phyloP scores from a whole-genome alignment of 2,888 invertebrate species.

The Homarus gammarus region DNA sequence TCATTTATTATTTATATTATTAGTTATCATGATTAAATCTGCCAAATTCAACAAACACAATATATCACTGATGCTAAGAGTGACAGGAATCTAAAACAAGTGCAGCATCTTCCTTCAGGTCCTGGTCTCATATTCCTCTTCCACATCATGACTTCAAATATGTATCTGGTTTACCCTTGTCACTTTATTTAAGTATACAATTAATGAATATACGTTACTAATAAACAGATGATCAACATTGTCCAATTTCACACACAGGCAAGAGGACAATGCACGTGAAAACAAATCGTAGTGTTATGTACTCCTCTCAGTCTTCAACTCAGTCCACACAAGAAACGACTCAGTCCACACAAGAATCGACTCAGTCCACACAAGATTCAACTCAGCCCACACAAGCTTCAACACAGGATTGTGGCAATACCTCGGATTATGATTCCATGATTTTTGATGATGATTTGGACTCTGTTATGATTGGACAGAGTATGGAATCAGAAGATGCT shows the following conservation, averaged over 20 bases:
- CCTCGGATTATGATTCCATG: conserved; percentile 11
- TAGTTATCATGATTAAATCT: too few species aligned
- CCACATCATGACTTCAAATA: too few species aligned
- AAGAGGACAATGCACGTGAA: conserved; percentile 37
- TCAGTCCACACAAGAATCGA: neutral
- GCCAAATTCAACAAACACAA: too few species aligned
- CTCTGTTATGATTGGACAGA: conserved; percentile 20
- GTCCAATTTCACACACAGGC: neutral
- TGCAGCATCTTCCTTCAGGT: too few species aligned
- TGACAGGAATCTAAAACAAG: too few species aligned
- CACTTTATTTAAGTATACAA: neutral
- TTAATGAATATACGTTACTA: neutral
- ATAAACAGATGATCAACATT: neutral
- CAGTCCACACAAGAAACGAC: neutral
- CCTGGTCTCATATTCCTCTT: too few species aligned
- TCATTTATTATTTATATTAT: too few species aligned
- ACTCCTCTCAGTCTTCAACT: conserved; percentile 29
- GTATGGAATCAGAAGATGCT: conserved; percentile 21
- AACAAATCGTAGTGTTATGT: conserved; percentile 36
- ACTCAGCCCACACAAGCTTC: neutral
- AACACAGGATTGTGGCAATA: neutral
- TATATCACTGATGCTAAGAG: neutral
- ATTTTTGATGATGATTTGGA: conserved; percentile 51
- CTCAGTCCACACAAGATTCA: neutral
- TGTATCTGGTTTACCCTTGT: neutral